These are phyloP conservation scores for Harpalus rufipes DNA, from an alignment of 2,888 invertebrate genomes.

Conservation along the genomic window DNA sequence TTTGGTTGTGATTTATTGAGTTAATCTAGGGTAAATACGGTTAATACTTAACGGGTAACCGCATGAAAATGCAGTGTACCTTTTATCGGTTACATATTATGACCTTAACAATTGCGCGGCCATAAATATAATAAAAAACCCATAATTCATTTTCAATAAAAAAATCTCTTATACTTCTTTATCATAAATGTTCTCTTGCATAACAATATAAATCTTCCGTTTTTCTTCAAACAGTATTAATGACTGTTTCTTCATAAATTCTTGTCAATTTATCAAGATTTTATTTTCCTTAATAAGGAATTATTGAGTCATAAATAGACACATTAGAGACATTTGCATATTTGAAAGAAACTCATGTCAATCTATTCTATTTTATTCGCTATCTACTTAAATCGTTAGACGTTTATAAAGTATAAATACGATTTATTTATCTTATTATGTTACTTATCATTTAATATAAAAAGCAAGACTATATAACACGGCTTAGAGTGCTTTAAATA, in stretches of 20 bases:
- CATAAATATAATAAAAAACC: neutral
- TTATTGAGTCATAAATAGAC: slow-evolving; percentile 3
- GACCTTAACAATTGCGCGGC: too few species aligned
- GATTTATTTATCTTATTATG: slow-evolving; percentile 2
- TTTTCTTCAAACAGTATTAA: neutral
- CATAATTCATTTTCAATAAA: neutral
- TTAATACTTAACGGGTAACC: too few species aligned
- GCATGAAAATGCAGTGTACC: too few species aligned
- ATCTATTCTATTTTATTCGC: neutral
- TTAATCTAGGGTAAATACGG: too few species aligned
- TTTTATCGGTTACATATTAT: too few species aligned
- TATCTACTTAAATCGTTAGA: too few species aligned
- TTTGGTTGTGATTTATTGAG: too few species aligned
- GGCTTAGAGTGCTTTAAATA: too few species aligned
- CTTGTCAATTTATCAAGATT: slow-evolving; percentile 1
- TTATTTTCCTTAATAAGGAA: neutral
- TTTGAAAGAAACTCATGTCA: neutral
- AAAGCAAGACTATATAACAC: neutral
- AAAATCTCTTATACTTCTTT: neutral
- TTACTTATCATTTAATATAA: neutral
- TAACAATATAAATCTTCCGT: neutral
- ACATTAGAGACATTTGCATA: neutral
- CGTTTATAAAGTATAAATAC: too few species aligned
- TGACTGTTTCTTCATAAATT: neutral
- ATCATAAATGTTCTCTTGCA: neutral